Conservation (phyloP, 2,797 vertebrate species). For the Oreortyx pictus region DNA sequence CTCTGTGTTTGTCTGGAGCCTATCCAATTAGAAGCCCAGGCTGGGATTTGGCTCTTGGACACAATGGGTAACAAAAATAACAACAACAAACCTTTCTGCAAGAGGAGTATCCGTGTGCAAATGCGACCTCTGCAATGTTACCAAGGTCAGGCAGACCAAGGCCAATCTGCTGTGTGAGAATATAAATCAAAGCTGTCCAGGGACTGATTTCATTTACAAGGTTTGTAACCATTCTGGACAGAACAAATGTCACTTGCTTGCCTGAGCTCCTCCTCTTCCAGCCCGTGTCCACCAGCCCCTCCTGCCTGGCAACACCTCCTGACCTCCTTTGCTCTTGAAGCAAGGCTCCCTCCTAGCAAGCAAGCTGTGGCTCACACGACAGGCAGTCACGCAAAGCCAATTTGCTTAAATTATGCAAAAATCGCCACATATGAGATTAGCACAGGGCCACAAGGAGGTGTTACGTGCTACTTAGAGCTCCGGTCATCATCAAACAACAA, state of each 20-base stretch:
- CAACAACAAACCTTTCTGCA: conserved; percentile 22
- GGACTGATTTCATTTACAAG: conserved; percentile 59
- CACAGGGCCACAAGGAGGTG: not conserved
- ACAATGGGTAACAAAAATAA: rapidly evolving
- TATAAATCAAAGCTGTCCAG: conserved; percentile 65
- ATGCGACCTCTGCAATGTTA: conserved; percentile 42
- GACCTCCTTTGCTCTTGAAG: conserved; percentile 52
- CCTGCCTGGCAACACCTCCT: not conserved
- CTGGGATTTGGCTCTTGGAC: not conserved
- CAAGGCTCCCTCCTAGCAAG: not conserved
- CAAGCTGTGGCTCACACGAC: not conserved
- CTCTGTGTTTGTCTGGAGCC: not conserved
- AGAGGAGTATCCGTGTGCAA: conserved; percentile 16
- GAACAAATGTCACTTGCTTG: conserved; percentile 22
- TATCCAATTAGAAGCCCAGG: not conserved
- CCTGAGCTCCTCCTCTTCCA: conserved; percentile 22
- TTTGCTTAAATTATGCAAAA: conserved; percentile 1
- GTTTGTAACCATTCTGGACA: conserved; percentile 46
- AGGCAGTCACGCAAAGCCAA: not conserved
- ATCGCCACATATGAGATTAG: not conserved
- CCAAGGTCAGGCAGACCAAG: conserved; percentile 55
- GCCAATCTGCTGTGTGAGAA: not conserved
- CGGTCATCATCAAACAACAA: not conserved
- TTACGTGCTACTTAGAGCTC: not conserved
- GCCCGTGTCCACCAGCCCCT: not conserved